Evolutionary conservation across 2,797 vertebrate species (phyloP).

Genomic region (Urophycis tenuis): DNA sequence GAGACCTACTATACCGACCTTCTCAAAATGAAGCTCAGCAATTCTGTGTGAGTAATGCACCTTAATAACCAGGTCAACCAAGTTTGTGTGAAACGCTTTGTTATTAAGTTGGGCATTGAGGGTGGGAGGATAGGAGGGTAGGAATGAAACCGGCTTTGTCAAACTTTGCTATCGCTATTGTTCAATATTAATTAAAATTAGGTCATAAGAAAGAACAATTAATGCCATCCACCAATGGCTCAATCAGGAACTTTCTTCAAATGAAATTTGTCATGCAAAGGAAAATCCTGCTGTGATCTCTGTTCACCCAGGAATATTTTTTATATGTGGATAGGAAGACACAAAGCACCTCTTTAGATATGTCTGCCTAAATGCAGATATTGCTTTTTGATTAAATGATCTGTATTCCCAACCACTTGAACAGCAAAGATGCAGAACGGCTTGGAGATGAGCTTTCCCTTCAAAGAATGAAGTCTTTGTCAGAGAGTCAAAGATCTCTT

Average conservation of each 20-base stretch:
- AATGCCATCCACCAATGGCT: background rate
- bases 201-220: background rate
- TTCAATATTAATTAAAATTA: background rate
- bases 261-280: background rate
- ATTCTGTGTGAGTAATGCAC: constrained; percentile 74
- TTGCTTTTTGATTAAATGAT: background rate
- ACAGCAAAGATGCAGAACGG: constrained; percentile 81
- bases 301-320: background rate
- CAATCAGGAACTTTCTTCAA: background rate
- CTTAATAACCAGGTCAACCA: background rate
- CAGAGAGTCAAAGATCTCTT: constrained; percentile 88
- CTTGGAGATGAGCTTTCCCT: constrained; percentile 83
- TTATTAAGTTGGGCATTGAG: background rate
- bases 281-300: background rate
- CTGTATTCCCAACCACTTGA: constrained; percentile 19
- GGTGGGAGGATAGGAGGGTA: background rate
- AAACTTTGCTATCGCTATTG: background rate
- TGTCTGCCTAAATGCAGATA: background rate
- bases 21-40: constrained; percentile 85
- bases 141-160: background rate
- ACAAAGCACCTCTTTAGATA: background rate
- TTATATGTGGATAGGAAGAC: background rate
- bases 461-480: constrained; percentile 89
- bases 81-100: background rate
- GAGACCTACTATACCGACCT: constrained; percentile 85